Conservation (phyloP, 2,113 vertebrate genomes). For the Carassius gibelio region DNA sequence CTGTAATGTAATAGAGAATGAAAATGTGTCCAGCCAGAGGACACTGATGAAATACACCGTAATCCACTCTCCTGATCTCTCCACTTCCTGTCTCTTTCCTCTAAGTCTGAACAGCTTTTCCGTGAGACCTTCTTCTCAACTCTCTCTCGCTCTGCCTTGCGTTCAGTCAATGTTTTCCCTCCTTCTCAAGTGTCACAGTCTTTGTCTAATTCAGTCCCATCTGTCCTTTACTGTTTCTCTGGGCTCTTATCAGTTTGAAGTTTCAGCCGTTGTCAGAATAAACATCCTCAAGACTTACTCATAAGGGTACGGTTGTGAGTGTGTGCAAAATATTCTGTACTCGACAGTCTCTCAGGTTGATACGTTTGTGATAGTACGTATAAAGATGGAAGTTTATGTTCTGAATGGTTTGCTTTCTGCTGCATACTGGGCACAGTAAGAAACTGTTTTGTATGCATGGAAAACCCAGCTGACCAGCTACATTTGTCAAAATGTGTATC, state of each 20-base stretch:
- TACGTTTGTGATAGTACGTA: neutral
- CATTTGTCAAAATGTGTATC: slow-evolving; percentile 1
- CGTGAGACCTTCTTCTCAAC: slow-evolving; percentile 26
- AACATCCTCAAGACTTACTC: slow-evolving; percentile 42
- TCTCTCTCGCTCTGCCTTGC: slow-evolving; percentile 35
- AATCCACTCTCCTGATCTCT: slow-evolving; percentile 16
- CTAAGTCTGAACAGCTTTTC: neutral
- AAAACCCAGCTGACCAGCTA: neutral
- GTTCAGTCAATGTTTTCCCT: slow-evolving; percentile 44
- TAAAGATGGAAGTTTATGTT: neutral
- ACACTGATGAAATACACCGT: slow-evolving; percentile 52
- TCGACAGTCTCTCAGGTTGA: neutral
- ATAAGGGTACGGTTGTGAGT: neutral
- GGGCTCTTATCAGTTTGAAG: slow-evolving; percentile 44
- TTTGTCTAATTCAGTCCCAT: slow-evolving; percentile 56
- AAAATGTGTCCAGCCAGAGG: slow-evolving; percentile 24
- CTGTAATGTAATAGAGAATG: slow-evolving; percentile 39
- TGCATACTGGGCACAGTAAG: neutral
- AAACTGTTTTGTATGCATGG: neutral
- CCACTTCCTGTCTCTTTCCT: slow-evolving; percentile 2
- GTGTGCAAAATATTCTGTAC: neutral
- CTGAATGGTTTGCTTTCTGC: neutral
- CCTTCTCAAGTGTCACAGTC: slow-evolving; percentile 66
- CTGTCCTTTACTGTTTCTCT: slow-evolving; percentile 11
- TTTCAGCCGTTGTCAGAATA: slow-evolving; percentile 48